Base-by-base conservation (phyloP, 2,888 invertebrate species). In the Volucella inanis region DNA sequence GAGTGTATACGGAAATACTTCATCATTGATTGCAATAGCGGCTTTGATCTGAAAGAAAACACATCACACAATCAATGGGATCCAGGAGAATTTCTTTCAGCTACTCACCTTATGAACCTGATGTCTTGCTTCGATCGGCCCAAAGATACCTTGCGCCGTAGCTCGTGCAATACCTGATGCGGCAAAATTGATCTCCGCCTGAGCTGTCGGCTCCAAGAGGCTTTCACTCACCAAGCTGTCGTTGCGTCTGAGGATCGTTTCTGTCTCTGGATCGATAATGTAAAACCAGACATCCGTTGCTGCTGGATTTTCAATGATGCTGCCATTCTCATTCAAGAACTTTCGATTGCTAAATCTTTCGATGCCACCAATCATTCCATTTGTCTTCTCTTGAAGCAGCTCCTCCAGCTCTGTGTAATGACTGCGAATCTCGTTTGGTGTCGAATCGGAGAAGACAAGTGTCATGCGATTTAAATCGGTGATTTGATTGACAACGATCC, bases 221-320 rank as follows among this genome's bases (percentile, higher is more conserved):
- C 92, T 96, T 94, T 94, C 95, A 88, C 95, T 94, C 38, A 98
- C 94, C 45, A 94, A 91, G 0, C 94, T 93, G 85, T 95, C 95
- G 87, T 97, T 97, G 59, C 96, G 94, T 0, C 94, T 93, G 49
- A 98, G 91, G 87, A 98, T 96, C 64, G 93, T 93, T 86, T 97
- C 97, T 0, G 94, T 95, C 68, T 93, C 93, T 0, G 97, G 97
- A 92, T 98, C 96, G 2, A 98, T 93, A 0, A 96, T 94, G 89
- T 97, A 97, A 90, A 98, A 94, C 97, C 97, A 97, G 8, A 97
- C 94, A 89, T 98, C 97, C 0, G 97, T 97, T 8, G 96, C 96
- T 8, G 94, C 93, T 0, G 94, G 93, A 90, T 96, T 96, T 78
- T 94, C 94, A 45, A 92, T 92, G 18, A 97, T 91, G 0, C 96